Evolutionary conservation across 2,888 invertebrate genomes (phyloP).

Genomic region (Calameuta idolon): DNA sequence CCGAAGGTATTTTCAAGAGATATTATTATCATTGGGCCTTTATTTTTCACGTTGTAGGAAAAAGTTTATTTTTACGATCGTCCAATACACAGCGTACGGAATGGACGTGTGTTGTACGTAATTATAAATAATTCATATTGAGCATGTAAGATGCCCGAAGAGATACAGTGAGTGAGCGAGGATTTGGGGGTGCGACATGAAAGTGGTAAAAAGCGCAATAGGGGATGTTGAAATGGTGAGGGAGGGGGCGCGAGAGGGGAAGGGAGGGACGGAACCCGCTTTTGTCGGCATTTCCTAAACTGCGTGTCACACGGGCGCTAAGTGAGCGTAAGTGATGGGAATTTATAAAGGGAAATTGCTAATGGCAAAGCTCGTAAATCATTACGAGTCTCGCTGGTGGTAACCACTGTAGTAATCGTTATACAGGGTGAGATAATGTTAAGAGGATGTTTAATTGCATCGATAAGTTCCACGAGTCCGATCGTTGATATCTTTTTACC

Average conservation of each 20-base stretch:
- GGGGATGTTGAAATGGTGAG: not conserved
- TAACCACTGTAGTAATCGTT: not conserved
- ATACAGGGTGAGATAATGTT: not conserved
- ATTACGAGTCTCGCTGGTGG: not conserved
- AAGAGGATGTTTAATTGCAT: not conserved
- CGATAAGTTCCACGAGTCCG: not conserved
- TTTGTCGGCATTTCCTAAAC: constrained; percentile 7
- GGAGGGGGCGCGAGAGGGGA: not conserved
- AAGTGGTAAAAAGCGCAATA: not conserved
- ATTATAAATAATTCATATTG: too few relatives aligned
- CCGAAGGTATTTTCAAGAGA: not conserved
- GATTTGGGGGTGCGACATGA: too few relatives aligned
- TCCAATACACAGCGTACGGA: too few relatives aligned
- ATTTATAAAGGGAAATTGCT: not conserved
- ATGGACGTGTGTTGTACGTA: too few relatives aligned
- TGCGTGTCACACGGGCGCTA: not conserved
- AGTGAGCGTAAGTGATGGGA: constrained; percentile 6
- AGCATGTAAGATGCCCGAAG: too few relatives aligned
- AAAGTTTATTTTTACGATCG: not conserved
- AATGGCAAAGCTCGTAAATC: constrained; percentile 2
- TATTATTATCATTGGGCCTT: not conserved
- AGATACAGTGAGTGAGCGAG: too few relatives aligned
- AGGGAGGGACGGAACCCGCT: not conserved
- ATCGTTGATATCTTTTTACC: not conserved
- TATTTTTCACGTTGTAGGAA: not conserved